These are phyloP conservation scores for Tympanuchus pallidicinctus DNA, from an alignment of 2,113 vertebrate genomes.

Conservation along the genomic window DNA sequence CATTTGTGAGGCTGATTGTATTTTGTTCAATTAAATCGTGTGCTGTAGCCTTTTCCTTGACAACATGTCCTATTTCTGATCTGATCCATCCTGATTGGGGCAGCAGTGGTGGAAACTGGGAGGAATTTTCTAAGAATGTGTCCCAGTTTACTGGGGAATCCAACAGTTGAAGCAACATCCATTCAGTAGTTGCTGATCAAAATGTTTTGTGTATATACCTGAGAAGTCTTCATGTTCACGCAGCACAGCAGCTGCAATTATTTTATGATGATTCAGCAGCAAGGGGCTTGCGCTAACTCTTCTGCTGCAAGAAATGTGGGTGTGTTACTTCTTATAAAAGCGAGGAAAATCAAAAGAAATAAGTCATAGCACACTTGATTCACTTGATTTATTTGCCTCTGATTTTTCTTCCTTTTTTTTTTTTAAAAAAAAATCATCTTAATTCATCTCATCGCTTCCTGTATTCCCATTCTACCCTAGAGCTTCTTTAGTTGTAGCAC, in stretches of 20 bases:
- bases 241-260: background rate
- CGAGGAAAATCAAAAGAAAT: background rate
- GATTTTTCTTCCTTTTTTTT: background rate
- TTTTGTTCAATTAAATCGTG: background rate
- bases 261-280: background rate
- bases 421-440: background rate
- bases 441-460: background rate
- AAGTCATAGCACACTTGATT: background rate
- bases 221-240: background rate
- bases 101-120: background rate
- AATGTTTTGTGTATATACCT: background rate
- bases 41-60: background rate
- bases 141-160: background rate
- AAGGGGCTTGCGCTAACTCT: background rate
- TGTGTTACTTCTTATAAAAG: background rate
- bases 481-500: background rate
- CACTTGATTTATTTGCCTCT: background rate
- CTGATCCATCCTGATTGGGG: background rate
- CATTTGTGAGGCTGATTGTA: accelerated
- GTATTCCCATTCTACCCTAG: background rate
- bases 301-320: background rate
- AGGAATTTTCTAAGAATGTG: background rate
- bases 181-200: background rate
- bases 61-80: background rate
- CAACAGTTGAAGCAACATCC: background rate